Base-by-base conservation (phyloP, 2,113 vertebrate species). In the Euleptes europaea region DNA sequence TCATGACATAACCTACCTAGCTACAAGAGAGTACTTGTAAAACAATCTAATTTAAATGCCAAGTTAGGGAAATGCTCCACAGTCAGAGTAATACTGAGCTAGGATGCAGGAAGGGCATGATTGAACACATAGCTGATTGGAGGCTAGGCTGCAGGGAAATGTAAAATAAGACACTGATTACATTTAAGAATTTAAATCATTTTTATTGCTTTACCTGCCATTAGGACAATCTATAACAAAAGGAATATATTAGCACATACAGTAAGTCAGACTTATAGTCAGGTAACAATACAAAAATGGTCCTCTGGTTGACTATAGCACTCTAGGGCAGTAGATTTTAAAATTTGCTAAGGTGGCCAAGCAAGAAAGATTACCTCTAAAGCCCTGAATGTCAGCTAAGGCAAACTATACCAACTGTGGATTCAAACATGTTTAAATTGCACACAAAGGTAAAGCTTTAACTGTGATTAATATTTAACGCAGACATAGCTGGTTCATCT, bases 141-240 rank as follows among this genome's bases (percentile, higher is more conserved):
- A 86, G 75, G 8, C 5, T 49, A 89, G 65, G 35, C 60, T 54
- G 35, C 42, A 2, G 3, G 0, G 35, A 14, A 67, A 31, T 70
- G 28, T 17, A 80, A 91, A 92, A 77, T 60, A 72, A 78, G 83
- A 93, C 92, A 91, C 94, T 31, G 91, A 94, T 94, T 93, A 88
- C 93, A 75, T 93, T 95, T 95, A 97, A 96, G 94, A 97, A 97
- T 97, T 96, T 94, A 96, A 95, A 96, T 97, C 97, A 95, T 98
- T 96, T 96, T 99, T 99, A 99, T 99, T 99, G 98, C 97, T 98
- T 98, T 97, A 98, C 97, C 97, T 98, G 97, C 97, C 95, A 95
- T 97, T 97, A 97, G 97, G 97, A 98, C 97, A 98, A 97, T 97
- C 97, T 98, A 97, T 97, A 98, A 98, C 98, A 98, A 98, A 98